A percentile compares a stretch with the other conserved stretches of the same genome.
These are phyloP conservation scores for Rallus limicola DNA, from an alignment of 2,113 vertebrate genomes.

Conservation along the genomic window DNA sequence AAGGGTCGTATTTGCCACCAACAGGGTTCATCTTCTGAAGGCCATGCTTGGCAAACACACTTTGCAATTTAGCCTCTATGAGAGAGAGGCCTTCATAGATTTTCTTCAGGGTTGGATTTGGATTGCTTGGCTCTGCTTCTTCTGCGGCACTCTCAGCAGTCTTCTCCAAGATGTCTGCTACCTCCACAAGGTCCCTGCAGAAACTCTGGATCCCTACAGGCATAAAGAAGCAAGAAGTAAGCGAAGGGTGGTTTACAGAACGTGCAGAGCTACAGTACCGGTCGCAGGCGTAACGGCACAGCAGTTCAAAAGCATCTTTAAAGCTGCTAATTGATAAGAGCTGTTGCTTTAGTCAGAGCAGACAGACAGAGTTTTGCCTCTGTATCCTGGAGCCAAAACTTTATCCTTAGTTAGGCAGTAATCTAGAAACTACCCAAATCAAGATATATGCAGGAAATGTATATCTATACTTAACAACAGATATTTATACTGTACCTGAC, in stretches of 20 bases:
- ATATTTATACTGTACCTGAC: neutral
- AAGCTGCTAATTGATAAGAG: neutral
- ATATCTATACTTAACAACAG: neutral
- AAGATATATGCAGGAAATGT: neutral
- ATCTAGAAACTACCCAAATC: neutral
- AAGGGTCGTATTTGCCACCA: slow-evolving; percentile 83
- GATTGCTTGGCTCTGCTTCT: slow-evolving; percentile 56
- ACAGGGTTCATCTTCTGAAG: slow-evolving; percentile 86
- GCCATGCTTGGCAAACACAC: slow-evolving; percentile 85
- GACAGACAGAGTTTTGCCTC: accelerated
- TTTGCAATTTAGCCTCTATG: slow-evolving; percentile 81
- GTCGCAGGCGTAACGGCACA: neutral
- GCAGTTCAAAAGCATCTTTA: neutral
- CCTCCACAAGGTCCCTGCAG: slow-evolving; percentile 87
- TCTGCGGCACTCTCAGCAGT: slow-evolving; percentile 62
- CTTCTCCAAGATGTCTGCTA: slow-evolving; percentile 86
- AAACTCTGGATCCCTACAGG: slow-evolving; percentile 86
- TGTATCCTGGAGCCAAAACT: neutral
- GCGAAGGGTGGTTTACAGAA: neutral
- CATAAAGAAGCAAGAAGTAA: neutral
- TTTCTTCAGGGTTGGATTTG: slow-evolving; percentile 71
- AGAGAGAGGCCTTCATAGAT: slow-evolving; percentile 76
- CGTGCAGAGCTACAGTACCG: neutral
- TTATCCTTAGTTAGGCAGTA: neutral
- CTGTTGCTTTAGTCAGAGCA: neutral